Evolutionary conservation across 2,797 vertebrate genomes (phyloP).

Genomic region (Melanotaenia trifasciata): DNA sequence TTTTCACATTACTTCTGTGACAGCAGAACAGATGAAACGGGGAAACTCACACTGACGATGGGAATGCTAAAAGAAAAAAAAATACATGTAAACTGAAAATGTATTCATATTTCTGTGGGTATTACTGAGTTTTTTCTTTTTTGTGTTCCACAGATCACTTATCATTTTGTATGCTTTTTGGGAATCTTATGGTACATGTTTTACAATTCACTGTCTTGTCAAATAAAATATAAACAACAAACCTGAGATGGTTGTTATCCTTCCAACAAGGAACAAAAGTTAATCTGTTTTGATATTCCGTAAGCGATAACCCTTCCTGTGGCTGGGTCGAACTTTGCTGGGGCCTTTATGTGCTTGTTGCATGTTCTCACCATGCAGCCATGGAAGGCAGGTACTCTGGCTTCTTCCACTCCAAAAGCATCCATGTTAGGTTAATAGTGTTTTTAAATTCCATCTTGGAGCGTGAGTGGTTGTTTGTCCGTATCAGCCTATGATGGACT

Average conservation of each 20-base stretch:
- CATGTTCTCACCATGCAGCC: too few species aligned
- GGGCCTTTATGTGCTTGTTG: too few species aligned
- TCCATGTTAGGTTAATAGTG: too few species aligned
- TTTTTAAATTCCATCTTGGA: too few species aligned
- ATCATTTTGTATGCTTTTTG: constrained; percentile 76
- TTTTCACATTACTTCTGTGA: constrained; percentile 67
- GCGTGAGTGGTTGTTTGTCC: too few species aligned
- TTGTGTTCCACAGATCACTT: constrained; percentile 49
- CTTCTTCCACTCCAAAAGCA: too few species aligned
- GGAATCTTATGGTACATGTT: constrained; percentile 77
- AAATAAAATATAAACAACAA: constrained; percentile 81
- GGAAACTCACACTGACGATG: constrained; percentile 42
- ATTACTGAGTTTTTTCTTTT: constrained; percentile 42
- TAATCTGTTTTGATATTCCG: too few species aligned
- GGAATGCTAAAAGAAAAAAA: constrained; percentile 27
- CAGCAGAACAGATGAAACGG: constrained; percentile 45
- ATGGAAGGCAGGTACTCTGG: too few species aligned
- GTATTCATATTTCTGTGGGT: constrained; percentile 47
- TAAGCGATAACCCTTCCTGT: too few species aligned
- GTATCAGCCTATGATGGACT: too few species aligned
- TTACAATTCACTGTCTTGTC: constrained; percentile 84
- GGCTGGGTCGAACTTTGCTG: too few species aligned
- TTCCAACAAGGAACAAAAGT: neutral
- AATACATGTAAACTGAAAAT: constrained; percentile 60
- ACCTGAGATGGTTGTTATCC: constrained; percentile 18